These are phyloP conservation scores for Temnopleurus reevesii DNA, from an alignment of 53 echinoderm and acorn worm genomes.

Conservation along the genomic window DNA sequence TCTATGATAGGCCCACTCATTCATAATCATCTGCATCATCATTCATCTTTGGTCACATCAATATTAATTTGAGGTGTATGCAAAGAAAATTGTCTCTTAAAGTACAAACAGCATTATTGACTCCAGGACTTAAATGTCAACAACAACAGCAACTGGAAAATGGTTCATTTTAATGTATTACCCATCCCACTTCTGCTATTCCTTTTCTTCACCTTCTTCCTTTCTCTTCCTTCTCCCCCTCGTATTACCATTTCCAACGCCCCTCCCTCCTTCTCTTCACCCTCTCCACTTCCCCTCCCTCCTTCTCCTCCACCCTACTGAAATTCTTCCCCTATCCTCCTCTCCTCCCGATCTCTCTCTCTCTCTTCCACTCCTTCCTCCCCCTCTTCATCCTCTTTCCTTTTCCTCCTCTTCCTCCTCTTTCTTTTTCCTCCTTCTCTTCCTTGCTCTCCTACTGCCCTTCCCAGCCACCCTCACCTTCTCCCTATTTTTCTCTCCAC, in stretches of 20 bases:
- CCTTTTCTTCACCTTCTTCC: not conserved
- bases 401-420: not conserved
- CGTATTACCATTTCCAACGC: not conserved
- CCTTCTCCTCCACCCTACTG: no score
- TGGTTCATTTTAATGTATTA: no score
- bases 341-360: not conserved
- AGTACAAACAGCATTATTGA: no score
- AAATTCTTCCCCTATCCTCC: not conserved
- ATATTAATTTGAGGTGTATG: no score
- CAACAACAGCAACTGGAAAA: not conserved
- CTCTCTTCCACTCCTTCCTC: not conserved
- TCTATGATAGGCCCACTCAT: not conserved
- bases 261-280: not conserved
- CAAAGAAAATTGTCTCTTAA: no score
- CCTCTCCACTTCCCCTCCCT: not conserved
- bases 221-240: not conserved
- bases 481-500: not conserved
- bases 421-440: not conserved
- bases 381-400: not conserved
- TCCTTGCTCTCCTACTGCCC: not conserved
- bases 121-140: not conserved
- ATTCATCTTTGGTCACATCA: not conserved
- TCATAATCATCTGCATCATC: not conserved
- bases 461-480: not conserved
- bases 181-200: not conserved